phyloP scores from a whole-genome alignment of 2,113 vertebrate genomes.

The Patagioenas fasciata region DNA sequence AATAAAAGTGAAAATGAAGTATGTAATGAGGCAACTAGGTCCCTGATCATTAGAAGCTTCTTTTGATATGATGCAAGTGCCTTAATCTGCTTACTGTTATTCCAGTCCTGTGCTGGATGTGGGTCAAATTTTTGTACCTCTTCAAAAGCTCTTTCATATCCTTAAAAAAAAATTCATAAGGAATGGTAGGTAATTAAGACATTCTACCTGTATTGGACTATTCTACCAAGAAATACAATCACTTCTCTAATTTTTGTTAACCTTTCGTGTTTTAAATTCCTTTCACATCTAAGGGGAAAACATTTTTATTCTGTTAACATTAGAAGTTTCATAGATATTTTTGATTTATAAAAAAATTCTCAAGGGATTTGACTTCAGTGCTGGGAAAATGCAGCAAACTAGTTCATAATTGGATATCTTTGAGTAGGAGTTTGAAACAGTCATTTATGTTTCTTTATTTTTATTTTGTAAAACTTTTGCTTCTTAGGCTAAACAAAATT shows the following conservation, averaged over 20 bases:
- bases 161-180: neutral
- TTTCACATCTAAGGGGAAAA: neutral
- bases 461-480: constrained; percentile 34
- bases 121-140: neutral
- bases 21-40: neutral
- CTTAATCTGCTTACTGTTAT: neutral
- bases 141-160: neutral
- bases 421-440: constrained; percentile 61
- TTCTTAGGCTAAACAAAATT: constrained; percentile 42
- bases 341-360: constrained; percentile 28
- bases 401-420: constrained; percentile 46
- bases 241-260: neutral
- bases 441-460: neutral
- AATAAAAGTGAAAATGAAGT: neutral
- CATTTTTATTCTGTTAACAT: constrained; percentile 21
- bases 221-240: neutral
- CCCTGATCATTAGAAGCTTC: neutral
- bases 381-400: constrained; percentile 40
- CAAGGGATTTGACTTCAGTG: constrained; percentile 19
- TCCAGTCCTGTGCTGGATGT: neutral
- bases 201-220: neutral
- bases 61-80: neutral
- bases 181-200: neutral
- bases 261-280: neutral
- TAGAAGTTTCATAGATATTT: constrained; percentile 31